phyloP scores from a whole-genome alignment of 2,888 invertebrate species.

The Drosophila stalkeri region DNA sequence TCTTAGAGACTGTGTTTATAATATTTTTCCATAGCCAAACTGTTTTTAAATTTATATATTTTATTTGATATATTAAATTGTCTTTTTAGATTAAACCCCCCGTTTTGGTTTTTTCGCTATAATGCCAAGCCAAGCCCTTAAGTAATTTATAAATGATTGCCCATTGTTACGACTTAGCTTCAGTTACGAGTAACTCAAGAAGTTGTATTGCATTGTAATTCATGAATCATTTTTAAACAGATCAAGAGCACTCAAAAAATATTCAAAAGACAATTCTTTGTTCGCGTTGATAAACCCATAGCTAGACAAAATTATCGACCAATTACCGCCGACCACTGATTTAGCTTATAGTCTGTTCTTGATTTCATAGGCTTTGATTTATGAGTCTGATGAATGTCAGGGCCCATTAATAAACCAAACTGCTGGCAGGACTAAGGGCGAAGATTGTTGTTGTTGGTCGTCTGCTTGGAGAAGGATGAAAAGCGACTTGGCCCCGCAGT shows the following conservation, averaged over 20 bases:
- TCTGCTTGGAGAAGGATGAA: slow-evolving; percentile 9
- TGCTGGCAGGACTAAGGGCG: slow-evolving; percentile 20
- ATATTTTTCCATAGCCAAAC: too few species aligned
- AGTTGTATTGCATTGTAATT: not conserved
- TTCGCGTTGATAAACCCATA: not conserved
- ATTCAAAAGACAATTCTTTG: slow-evolving; percentile 2
- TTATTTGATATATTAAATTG: too few species aligned
- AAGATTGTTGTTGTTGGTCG: slow-evolving; percentile 28
- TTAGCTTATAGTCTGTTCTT: slow-evolving; percentile 26
- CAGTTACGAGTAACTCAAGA: not conserved
- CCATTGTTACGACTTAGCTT: not conserved
- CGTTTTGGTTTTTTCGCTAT: not conserved
- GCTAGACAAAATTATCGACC: not conserved
- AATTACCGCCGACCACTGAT: slow-evolving; percentile 25
- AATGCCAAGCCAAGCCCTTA: not conserved
- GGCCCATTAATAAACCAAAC: slow-evolving; percentile 59
- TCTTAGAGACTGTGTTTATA: too few species aligned
- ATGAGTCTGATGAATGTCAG: slow-evolving; percentile 36
- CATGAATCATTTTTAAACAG: not conserved
- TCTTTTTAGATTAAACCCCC: too few species aligned
- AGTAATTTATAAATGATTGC: not conserved
- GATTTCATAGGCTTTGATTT: slow-evolving; percentile 57
- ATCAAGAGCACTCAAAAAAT: not conserved
- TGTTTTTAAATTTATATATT: too few species aligned
- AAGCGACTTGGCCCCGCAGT: slow-evolving; percentile 14